Evolutionary conservation across 2,113 vertebrate species (phyloP).

Genomic region (Gracilinanus agilis): DNA sequence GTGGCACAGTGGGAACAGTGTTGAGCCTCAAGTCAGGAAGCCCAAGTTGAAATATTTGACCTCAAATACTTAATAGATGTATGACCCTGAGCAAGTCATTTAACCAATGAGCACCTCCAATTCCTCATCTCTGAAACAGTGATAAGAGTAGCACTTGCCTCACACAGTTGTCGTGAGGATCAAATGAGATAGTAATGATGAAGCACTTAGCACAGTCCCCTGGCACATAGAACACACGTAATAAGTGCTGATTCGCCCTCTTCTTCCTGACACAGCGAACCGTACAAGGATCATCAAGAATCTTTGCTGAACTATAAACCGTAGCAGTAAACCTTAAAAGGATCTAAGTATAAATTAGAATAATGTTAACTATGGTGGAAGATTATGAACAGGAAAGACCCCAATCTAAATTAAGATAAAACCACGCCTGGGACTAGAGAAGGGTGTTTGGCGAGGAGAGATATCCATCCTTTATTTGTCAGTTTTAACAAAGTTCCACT

Average conservation of each 20-base stretch:
- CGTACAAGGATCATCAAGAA: slow-evolving; percentile 58
- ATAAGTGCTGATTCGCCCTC: background rate
- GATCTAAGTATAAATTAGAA: slow-evolving; percentile 60
- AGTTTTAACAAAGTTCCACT: background rate
- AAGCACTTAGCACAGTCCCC: background rate
- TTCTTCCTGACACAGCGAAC: slow-evolving; percentile 51
- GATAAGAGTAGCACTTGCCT: background rate
- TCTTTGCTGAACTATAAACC: slow-evolving; percentile 61
- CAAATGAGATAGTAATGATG: background rate
- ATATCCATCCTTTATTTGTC: background rate
- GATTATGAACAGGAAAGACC: slow-evolving; percentile 66
- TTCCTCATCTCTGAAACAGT: background rate
- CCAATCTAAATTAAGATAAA: slow-evolving; percentile 72
- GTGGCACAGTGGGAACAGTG: background rate
- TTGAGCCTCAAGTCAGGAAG: background rate
- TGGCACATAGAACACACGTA: no score
- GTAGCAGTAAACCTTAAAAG: background rate
- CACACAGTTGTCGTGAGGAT: background rate
- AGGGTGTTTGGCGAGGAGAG: background rate
- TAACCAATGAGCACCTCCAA: background rate
- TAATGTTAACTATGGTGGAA: slow-evolving; percentile 70
- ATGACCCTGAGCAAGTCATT: background rate
- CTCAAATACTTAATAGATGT: background rate
- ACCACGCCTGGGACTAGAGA: background rate
- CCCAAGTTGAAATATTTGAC: background rate